Conservation (phyloP, 2,797 vertebrate species). For the Sphaeramia orbicularis region DNA sequence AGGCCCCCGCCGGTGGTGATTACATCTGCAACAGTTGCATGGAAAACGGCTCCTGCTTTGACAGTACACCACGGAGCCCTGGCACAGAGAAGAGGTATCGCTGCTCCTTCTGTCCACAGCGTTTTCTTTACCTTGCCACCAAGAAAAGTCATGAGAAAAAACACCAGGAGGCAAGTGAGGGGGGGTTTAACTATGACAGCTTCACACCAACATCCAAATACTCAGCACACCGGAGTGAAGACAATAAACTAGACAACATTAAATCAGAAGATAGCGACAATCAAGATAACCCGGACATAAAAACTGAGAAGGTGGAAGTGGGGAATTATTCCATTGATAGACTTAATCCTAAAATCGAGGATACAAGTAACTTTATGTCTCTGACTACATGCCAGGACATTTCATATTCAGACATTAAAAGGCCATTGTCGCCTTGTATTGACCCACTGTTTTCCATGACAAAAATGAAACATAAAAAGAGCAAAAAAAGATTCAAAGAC, state of each 20-base stretch:
- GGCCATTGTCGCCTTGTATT: conserved; percentile 47
- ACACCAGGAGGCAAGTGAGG: conserved; percentile 88
- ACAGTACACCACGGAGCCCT: conserved; percentile 90
- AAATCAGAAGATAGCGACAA: conserved; percentile 84
- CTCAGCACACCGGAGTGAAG: conserved; percentile 86
- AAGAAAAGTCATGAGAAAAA: conserved; percentile 97
- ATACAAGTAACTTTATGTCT: conserved; percentile 60
- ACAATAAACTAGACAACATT: conserved; percentile 89
- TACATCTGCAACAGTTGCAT: conserved; percentile 94
- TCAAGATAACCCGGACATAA: conserved; percentile 57
- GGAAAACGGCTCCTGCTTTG: conserved; percentile 95
- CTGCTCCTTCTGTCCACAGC: conserved; percentile 97
- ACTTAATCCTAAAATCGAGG: conserved; percentile 77
- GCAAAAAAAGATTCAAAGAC: conserved; percentile 66
- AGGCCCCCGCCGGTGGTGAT: conserved; percentile 89
- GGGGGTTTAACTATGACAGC: conserved; percentile 87
- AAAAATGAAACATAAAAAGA: conserved; percentile 77
- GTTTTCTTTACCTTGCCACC: conserved; percentile 96
- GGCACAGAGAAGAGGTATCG: conserved; percentile 94
- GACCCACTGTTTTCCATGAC: conserved; percentile 62
- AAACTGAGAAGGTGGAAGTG: conserved; percentile 66
- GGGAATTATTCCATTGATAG: conserved; percentile 72
- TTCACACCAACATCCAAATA: conserved; percentile 91
- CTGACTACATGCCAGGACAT: conserved; percentile 65
- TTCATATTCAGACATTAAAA: conserved; percentile 68